These are phyloP conservation scores for Noctilio leporinus DNA, from an alignment of 2,113 vertebrate genomes.

Conservation along the genomic window DNA sequence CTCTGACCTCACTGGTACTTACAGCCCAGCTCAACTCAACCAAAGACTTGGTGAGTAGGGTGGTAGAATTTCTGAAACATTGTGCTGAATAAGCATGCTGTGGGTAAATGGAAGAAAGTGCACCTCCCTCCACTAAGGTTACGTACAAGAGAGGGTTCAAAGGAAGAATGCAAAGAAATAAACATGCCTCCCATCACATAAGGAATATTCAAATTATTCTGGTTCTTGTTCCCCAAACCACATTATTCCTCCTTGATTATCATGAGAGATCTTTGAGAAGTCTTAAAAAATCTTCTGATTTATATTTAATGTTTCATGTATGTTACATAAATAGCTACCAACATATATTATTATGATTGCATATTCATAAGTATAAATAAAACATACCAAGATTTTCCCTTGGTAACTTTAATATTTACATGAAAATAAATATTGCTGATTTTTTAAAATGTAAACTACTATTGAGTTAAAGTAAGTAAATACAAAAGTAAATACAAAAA, in stretches of 20 bases:
- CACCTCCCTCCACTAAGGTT: not conserved
- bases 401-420: not conserved
- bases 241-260: not conserved
- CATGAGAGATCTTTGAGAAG: not conserved
- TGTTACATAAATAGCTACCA: not conserved
- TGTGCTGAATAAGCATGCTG: not conserved
- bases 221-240: not conserved
- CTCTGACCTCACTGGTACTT: slow-evolving; percentile 84
- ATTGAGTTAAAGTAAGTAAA: not conserved
- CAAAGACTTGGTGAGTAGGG: slow-evolving; percentile 87
- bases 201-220: not conserved
- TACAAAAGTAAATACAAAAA: no score
- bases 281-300: not conserved
- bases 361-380: not conserved
- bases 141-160: not conserved
- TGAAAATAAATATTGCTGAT: not conserved
- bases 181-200: not conserved
- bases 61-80: not conserved
- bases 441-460: not conserved
- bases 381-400: not conserved
- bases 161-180: not conserved
- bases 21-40: slow-evolving; percentile 90
- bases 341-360: not conserved
- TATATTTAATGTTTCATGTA: not conserved
- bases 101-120: not conserved